Evolutionary conservation across 2,797 vertebrate species (phyloP).

Genomic region (Pristis pectinata): DNA sequence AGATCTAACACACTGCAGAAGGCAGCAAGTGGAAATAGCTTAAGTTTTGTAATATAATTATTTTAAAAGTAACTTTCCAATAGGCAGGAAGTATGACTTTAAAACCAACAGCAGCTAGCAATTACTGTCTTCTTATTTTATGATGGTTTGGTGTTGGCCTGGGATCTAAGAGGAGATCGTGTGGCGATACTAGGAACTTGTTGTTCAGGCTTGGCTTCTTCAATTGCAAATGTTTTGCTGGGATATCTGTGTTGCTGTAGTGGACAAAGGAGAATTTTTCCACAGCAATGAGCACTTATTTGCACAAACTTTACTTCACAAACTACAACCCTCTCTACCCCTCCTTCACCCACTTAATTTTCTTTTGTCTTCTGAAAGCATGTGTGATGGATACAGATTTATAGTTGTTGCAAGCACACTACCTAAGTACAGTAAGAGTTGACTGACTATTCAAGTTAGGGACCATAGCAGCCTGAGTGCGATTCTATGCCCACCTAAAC

Average conservation of each 20-base stretch:
- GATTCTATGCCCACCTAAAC: no score
- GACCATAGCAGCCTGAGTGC: not conserved
- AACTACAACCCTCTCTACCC: no score
- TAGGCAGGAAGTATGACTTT: not conserved
- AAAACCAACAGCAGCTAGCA: not conserved
- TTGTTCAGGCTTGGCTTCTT: not conserved
- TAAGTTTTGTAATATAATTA: not conserved
- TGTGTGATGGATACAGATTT: not conserved
- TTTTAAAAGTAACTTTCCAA: not conserved
- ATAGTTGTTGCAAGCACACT: not conserved
- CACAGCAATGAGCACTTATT: not conserved
- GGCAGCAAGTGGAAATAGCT: not conserved
- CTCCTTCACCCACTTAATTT: not conserved
- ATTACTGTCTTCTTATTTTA: not conserved
- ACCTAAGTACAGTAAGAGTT: not conserved
- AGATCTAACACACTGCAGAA: no score
- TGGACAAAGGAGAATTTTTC: not conserved
- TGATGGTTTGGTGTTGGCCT: not conserved
- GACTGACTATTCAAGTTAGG: not conserved
- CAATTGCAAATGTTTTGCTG: not conserved
- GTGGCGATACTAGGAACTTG: not conserved
- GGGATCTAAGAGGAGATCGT: not conserved
- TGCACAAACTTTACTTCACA: not conserved
- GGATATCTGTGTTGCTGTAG: not conserved
- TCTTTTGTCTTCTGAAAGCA: not conserved